Evolutionary conservation across 2,113 vertebrate genomes (phyloP).

Genomic region (Manacus vitellinus): DNA sequence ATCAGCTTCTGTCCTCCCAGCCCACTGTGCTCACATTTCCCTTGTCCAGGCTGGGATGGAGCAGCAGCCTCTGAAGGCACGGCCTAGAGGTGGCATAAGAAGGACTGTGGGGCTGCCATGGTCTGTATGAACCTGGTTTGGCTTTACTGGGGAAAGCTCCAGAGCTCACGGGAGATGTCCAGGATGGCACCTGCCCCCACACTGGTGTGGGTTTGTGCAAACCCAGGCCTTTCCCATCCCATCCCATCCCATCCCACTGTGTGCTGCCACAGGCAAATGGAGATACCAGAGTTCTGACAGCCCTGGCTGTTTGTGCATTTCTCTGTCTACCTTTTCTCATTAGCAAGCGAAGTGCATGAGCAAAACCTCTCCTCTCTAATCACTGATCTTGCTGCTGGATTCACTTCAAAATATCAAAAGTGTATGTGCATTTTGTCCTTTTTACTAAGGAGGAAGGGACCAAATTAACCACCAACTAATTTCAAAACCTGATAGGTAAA

Average conservation of each 20-base stretch:
- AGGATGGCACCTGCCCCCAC: neutral
- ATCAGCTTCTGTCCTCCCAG: neutral
- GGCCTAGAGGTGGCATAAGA: neutral
- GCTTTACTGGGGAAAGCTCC: neutral
- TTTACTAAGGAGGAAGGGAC: neutral
- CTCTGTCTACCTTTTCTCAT: neutral
- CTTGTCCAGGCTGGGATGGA: neutral
- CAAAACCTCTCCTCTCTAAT: conserved; percentile 25
- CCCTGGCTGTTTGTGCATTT: neutral
- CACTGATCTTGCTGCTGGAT: conserved; percentile 17
- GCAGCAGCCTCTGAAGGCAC: neutral
- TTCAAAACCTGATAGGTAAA: neutral
- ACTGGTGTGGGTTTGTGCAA: neutral
- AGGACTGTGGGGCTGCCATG: neutral
- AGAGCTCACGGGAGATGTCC: neutral
- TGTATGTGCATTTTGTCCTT: neutral
- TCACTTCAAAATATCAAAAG: neutral
- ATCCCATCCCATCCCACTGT: neutral
- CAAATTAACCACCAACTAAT: neutral
- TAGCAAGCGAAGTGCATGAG: neutral
- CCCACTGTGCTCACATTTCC: neutral
- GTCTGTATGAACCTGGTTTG: neutral
- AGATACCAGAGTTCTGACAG: neutral
- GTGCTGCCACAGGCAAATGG: neutral
- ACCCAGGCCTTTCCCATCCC: neutral